A percentile compares a stretch with the other conserved stretches of the same genome.
phyloP scores from a whole-genome alignment of 2,888 invertebrate genomes.

The Nipponacmea schrenckii region DNA sequence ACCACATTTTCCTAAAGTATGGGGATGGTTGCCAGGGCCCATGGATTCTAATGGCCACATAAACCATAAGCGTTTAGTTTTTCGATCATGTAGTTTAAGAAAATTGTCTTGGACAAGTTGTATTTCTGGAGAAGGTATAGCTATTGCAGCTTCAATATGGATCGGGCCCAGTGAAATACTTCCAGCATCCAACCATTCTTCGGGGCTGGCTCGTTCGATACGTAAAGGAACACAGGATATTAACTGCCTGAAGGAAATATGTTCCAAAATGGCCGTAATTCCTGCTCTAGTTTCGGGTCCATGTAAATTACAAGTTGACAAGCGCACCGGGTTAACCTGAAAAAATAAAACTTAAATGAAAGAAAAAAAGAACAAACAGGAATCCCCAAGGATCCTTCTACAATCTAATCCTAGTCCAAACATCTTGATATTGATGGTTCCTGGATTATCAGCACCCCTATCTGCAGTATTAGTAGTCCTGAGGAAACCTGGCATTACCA shows the following conservation, averaged over 20 bases:
- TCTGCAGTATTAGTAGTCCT: no score
- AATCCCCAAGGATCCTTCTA: no score
- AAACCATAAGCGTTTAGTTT: conserved; percentile 90
- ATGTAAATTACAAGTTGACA: conserved; percentile 94
- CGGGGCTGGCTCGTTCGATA: conserved; percentile 34
- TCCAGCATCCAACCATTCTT: conserved; percentile 88
- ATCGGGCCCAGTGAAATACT: conserved; percentile 90
- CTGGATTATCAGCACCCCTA: no score
- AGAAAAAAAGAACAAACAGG: background rate
- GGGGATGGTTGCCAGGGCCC: conserved; percentile 23
- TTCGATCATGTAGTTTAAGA: conserved; percentile 76
- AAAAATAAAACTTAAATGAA: conserved; percentile 28
- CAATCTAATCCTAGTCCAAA: no score
- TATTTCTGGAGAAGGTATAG: conserved; percentile 67
- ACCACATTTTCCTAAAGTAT: conserved; percentile 78
- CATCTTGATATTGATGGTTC: no score
- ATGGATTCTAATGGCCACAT: conserved; percentile 81
- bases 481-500: no score
- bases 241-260: conserved; percentile 77
- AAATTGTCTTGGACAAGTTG: conserved; percentile 67
- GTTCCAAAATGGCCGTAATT: conserved; percentile 85
- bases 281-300: conserved; percentile 90
- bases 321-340: conserved; percentile 83
- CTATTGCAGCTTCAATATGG: conserved; percentile 86
- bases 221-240: conserved; percentile 71